phyloP scores from a whole-genome alignment of 2,888 invertebrate genomes.

The Phymatocera aterrima region DNA sequence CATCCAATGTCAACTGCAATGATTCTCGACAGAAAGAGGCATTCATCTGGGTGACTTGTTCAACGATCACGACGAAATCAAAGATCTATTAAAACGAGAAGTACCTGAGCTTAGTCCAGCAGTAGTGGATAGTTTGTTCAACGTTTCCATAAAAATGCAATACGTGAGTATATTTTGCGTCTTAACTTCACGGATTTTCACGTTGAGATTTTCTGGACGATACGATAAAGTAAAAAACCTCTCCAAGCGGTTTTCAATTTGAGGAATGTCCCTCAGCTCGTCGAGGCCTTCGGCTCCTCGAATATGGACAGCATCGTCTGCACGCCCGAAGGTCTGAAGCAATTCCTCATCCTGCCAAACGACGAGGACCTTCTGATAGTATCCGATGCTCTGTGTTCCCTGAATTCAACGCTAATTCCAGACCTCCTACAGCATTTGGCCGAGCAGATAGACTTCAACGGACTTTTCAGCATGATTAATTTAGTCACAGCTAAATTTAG shows the following conservation, averaged over 20 bases:
- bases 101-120: slow-evolving; percentile 71
- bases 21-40: slow-evolving; percentile 75
- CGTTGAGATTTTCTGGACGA: too few species aligned
- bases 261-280: slow-evolving; percentile 55
- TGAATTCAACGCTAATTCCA: slow-evolving; percentile 73
- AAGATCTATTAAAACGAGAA: slow-evolving; percentile 70
- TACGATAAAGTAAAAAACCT: background rate
- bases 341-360: slow-evolving; percentile 62
- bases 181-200: too few species aligned
- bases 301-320: slow-evolving; percentile 66
- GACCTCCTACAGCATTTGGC: slow-evolving; percentile 74
- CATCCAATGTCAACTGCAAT: background rate
- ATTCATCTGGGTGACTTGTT: slow-evolving; percentile 76
- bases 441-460: slow-evolving; percentile 76
- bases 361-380: slow-evolving; percentile 65
- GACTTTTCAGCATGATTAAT: slow-evolving; percentile 76
- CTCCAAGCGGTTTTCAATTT: background rate
- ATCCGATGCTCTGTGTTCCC: slow-evolving; percentile 73
- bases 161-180: slow-evolving; percentile 74
- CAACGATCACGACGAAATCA: slow-evolving; percentile 74
- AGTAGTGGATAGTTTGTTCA: slow-evolving; percentile 74
- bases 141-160: slow-evolving; percentile 75
- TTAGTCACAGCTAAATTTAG: slow-evolving; percentile 74
- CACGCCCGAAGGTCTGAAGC: slow-evolving; percentile 62
- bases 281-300: slow-evolving; percentile 66